Conservation (phyloP, 2,888 invertebrate species). For the Pachydiplax longipennis region DNA sequence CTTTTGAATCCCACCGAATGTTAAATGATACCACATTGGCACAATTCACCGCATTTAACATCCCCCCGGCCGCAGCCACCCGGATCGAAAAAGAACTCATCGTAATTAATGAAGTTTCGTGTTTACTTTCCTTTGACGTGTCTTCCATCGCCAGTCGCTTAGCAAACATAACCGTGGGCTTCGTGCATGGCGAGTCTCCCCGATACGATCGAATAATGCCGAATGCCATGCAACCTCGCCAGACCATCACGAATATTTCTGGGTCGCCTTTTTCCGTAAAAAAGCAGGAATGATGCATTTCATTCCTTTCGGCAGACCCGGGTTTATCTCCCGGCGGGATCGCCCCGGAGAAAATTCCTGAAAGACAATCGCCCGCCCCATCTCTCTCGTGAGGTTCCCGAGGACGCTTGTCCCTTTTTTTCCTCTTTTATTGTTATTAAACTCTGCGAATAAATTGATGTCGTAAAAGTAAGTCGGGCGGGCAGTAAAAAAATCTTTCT, state of each 20-base stretch:
- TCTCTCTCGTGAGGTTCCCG: not conserved
- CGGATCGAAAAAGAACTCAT: no score
- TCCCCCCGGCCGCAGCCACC: no score
- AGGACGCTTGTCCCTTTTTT: not conserved
- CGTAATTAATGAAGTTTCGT: not conserved
- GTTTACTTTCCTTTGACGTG: not conserved
- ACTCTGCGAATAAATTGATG: not conserved
- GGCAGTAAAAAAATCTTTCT: not conserved
- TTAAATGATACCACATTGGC: no score
- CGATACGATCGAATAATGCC: slow-evolving; percentile 22
- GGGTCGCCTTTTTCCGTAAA: not conserved
- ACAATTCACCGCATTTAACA: no score
- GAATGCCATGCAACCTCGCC: slow-evolving; percentile 1
- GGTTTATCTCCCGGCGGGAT: not conserved
- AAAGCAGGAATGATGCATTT: not conserved
- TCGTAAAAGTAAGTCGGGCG: not conserved
- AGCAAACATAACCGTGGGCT: not conserved
- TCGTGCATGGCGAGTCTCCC: not conserved
- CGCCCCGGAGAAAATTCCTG: not conserved
- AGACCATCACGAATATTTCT: slow-evolving; percentile 17
- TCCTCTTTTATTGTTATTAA: not conserved
- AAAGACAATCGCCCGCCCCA: no score
- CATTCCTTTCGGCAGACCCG: not conserved
- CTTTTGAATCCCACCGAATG: no score
- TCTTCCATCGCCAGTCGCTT: not conserved